Percentiles rank a stretch among this genome's conserved stretches.
These are phyloP conservation scores for Tapirus indicus DNA, from an alignment of 2,797 vertebrate species.

Conservation along the genomic window DNA sequence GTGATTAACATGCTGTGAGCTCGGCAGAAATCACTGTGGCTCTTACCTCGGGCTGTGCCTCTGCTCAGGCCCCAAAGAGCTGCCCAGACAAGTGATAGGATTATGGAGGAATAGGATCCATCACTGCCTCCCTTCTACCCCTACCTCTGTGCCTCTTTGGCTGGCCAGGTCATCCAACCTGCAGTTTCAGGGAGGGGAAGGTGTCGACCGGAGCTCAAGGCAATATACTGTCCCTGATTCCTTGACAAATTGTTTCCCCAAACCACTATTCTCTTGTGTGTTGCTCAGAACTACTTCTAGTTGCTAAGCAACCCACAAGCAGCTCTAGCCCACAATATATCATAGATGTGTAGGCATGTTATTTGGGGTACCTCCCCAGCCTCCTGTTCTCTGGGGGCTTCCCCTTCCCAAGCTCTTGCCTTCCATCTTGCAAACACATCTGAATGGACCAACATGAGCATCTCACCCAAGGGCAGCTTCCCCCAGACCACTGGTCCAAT, in stretches of 20 bases:
- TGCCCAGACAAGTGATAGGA: neutral
- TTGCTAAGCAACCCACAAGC: conserved; percentile 80
- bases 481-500: neutral
- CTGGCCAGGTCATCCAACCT: neutral
- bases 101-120: neutral
- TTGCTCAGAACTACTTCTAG: conserved; percentile 64
- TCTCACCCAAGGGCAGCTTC: neutral
- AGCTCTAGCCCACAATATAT: conserved; percentile 48
- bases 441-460: neutral
- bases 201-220: conserved; percentile 20
- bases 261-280: conserved; percentile 55
- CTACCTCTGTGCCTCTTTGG: neutral
- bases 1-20: conserved; percentile 66
- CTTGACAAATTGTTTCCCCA: conserved; percentile 63
- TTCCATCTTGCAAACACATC: neutral
- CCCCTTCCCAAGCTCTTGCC: neutral
- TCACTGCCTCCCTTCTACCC: neutral
- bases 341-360: neutral
- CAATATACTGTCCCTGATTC: conserved; percentile 1
- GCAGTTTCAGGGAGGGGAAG: neutral
- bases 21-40: neutral
- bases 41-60: conserved; percentile 51
- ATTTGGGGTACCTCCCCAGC: neutral
- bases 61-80: neutral
- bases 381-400: neutral